These are phyloP conservation scores for Neoitamus cyanurus DNA, from an alignment of 2,888 invertebrate species.

Conservation along the genomic window DNA sequence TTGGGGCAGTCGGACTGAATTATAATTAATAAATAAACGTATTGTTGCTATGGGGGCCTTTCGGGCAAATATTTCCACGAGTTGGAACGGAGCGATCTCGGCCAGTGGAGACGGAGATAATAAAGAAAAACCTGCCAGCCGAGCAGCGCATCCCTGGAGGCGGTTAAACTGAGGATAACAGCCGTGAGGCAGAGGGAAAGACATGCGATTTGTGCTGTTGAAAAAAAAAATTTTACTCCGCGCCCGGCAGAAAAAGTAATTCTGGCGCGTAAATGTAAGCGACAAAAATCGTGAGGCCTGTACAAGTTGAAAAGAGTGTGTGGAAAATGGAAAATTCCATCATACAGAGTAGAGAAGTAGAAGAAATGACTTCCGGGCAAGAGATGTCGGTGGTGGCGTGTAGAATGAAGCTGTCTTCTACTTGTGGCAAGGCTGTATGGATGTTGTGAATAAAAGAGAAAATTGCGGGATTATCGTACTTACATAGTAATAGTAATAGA, in stretches of 20 bases:
- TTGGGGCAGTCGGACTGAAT: neutral
- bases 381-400: neutral
- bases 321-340: slow-evolving; percentile 16
- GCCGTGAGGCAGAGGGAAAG: neutral
- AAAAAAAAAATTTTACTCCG: neutral
- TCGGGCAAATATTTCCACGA: neutral
- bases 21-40: neutral
- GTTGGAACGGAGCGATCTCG: neutral
- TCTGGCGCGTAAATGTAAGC: neutral
- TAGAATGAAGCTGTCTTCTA: neutral
- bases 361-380: neutral
- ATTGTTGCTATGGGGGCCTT: neutral
- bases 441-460: neutral
- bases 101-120: neutral
- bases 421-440: neutral
- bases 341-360: neutral
- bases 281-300: neutral
- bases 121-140: neutral
- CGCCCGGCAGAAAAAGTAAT: neutral
- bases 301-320: neutral
- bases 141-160: neutral
- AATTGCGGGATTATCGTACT: neutral
- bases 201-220: neutral
- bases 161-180: neutral
- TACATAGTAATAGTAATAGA: slow-evolving; percentile 39